Evolutionary conservation across 2,113 vertebrate species (phyloP).

Genomic region (Platysteira castanea): DNA sequence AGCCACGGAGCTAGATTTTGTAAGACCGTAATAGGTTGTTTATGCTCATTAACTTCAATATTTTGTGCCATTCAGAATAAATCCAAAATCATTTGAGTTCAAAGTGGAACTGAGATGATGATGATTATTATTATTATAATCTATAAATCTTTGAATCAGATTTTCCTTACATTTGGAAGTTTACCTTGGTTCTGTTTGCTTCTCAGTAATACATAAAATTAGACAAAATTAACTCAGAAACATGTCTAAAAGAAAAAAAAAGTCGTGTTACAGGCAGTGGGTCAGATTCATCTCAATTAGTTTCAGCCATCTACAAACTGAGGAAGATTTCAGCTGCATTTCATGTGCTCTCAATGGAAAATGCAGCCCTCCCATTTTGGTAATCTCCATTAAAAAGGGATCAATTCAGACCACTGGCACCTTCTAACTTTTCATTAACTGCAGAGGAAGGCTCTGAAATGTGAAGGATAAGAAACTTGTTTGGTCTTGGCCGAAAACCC

Average conservation of each 20-base stretch:
- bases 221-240: not conserved
- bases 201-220: not conserved
- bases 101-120: not conserved
- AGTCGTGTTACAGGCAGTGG: fast-evolving
- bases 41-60: not conserved
- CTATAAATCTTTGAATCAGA: not conserved
- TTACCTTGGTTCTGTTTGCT: not conserved
- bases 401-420: not conserved
- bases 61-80: not conserved
- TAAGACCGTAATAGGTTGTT: not conserved
- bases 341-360: not conserved
- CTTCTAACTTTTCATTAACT: not conserved
- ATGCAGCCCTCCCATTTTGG: not conserved
- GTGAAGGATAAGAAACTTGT: not conserved
- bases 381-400: not conserved
- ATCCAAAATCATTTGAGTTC: not conserved
- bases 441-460: not conserved
- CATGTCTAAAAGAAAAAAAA: not conserved
- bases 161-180: not conserved
- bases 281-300: not conserved
- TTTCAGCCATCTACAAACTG: not conserved
- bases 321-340: not conserved
- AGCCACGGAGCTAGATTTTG: not conserved
- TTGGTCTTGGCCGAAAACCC: not conserved
- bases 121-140: not conserved